phyloP scores from a whole-genome alignment of 2,113 vertebrate species.

The Sphaerodactylus townsendi region DNA sequence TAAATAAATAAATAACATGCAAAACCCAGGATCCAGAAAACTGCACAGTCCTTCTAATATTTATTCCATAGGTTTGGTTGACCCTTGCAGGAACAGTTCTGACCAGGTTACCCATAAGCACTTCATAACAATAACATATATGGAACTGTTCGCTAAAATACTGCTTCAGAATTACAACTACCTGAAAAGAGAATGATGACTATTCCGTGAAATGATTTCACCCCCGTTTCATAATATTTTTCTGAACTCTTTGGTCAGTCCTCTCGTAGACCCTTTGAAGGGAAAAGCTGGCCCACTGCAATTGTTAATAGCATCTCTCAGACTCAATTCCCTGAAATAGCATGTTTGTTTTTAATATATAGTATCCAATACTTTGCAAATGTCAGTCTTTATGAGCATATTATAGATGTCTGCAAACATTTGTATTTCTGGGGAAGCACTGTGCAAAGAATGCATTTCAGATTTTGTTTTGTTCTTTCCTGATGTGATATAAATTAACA shows the following conservation, averaged over 20 bases:
- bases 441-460: constrained; percentile 24
- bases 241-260: not conserved
- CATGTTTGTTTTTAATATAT: constrained; percentile 15
- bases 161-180: not conserved
- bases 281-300: not conserved
- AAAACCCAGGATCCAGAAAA: too few relatives aligned
- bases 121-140: not conserved
- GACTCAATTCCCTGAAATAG: not conserved
- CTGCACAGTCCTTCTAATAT: too few relatives aligned
- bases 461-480: constrained; percentile 42
- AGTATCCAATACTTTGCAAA: not conserved
- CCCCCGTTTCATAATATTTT: not conserved
- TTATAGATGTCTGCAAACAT: constrained; percentile 40
- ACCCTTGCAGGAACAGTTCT: too few relatives aligned
- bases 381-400: constrained; percentile 15
- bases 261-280: not conserved
- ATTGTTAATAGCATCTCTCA: constrained; percentile 17
- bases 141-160: fast-evolving
- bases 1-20: too few relatives aligned
- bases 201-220: not conserved
- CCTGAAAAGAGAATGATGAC: not conserved
- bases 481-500: constrained; percentile 66
- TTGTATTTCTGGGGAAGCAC: constrained; percentile 43
- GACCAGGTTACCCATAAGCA: not conserved
- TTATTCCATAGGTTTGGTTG: too few relatives aligned